Evolutionary conservation across 1,140 invertebrate species (phyloP).

Genomic region (Eueides isabella): DNA sequence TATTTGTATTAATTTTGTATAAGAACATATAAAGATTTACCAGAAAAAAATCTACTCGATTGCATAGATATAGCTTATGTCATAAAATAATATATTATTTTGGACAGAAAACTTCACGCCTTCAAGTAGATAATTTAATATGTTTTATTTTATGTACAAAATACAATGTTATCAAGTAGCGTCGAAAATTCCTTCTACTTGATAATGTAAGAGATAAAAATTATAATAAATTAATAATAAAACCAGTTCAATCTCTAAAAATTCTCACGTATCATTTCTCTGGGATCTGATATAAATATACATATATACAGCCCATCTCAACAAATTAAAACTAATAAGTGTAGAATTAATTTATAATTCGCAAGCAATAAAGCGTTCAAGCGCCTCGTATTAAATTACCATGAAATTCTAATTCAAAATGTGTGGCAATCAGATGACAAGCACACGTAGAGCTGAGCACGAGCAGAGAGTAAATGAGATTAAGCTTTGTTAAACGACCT

Average conservation of each 20-base stretch:
- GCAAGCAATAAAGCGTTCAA: constrained; percentile 51
- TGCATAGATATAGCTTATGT: no score
- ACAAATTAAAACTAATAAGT: not conserved
- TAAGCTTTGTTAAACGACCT: constrained; percentile 78
- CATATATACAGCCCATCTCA: not conserved
- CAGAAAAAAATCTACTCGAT: no score
- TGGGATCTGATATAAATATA: not conserved
- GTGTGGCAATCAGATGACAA: constrained; percentile 69
- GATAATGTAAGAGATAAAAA: not conserved
- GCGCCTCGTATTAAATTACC: constrained; percentile 60
- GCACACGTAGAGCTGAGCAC: constrained; percentile 45
- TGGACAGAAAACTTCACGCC: no score
- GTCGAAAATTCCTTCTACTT: no score
- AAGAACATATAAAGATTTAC: no score
- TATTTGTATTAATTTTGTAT: no score
- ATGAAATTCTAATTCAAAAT: constrained; percentile 60
- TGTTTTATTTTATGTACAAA: not conserved
- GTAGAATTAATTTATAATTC: constrained; percentile 53
- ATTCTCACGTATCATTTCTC: not conserved
- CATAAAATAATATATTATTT: no score
- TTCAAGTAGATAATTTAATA: not conserved
- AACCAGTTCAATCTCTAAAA: not conserved
- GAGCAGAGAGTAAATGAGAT: constrained; percentile 58
- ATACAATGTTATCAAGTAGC: not conserved
- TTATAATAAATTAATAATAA: not conserved